Conservation (phyloP, 2,888 invertebrate species). For the Syrista parreyssii region DNA sequence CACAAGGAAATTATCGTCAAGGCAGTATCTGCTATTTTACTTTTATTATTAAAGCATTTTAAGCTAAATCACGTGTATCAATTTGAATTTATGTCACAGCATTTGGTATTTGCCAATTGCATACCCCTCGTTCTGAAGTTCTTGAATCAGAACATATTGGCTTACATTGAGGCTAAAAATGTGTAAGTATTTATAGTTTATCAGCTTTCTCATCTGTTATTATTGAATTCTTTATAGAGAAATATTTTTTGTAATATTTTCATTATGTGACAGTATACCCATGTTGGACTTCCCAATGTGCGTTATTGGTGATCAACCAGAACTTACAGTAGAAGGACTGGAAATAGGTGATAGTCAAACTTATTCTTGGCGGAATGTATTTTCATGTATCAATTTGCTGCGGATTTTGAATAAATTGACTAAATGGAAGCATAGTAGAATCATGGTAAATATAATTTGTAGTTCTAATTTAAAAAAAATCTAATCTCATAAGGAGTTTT, state of each 20-base stretch:
- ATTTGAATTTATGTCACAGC: conserved; percentile 99
- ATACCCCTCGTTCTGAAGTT: conserved; percentile 98
- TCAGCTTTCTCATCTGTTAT: background rate
- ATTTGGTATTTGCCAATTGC: conserved; percentile 98
- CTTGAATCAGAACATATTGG: conserved; percentile 97
- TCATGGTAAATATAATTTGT: conserved; percentile 73
- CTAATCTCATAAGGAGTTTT: background rate
- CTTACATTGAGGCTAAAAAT: conserved; percentile 95
- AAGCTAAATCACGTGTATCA: conserved; percentile 98
- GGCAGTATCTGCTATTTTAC: conserved; percentile 89
- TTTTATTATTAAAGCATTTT: conserved; percentile 95
- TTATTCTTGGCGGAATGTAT: conserved; percentile 98
- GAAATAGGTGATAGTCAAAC: conserved; percentile 86
- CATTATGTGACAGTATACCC: conserved; percentile 75
- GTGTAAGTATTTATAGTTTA: conserved; percentile 67
- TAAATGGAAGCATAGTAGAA: conserved; percentile 99
- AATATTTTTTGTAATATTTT: conserved; percentile 4
- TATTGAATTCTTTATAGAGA: background rate
- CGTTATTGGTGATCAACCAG: conserved; percentile 94
- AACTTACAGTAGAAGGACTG: conserved; percentile 90
- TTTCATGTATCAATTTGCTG: conserved; percentile 96
- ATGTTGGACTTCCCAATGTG: conserved; percentile 95
- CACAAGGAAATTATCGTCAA: conserved; percentile 99
- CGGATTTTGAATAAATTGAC: conserved; percentile 97
- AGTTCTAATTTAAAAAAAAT: conserved; percentile 2